Conservation (phyloP, 2,888 invertebrate genomes). For the Synanthedon andrenaeformis region DNA sequence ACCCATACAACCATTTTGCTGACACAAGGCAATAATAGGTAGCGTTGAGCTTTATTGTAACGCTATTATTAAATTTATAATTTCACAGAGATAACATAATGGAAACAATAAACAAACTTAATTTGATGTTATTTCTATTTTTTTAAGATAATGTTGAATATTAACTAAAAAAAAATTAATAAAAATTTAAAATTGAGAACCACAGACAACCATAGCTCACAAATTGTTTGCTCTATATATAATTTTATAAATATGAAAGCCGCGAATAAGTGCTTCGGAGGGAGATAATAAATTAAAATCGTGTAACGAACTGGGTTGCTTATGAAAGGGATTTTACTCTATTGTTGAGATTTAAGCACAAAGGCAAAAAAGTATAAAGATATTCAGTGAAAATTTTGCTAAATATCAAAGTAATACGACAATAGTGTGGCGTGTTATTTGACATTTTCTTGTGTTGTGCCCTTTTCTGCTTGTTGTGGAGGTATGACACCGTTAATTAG, state of each 20-base stretch:
- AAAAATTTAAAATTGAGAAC: conserved; percentile 21
- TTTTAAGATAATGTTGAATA: too few relatives aligned
- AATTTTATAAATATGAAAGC: conserved; percentile 50
- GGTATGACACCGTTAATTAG: conserved; percentile 52
- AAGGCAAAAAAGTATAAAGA: too few relatives aligned
- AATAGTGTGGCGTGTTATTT: conserved; percentile 1
- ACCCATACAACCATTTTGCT: too few relatives aligned
- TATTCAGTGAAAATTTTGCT: not conserved
- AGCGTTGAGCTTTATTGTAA: too few relatives aligned
- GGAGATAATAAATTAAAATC: conserved; percentile 30
- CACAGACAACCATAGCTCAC: conserved; percentile 16
- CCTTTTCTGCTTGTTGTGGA: conserved; percentile 3
- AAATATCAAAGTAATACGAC: not conserved
- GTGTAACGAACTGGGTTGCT: conserved; percentile 23
- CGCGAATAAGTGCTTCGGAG: conserved; percentile 5
- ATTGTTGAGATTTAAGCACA: not conserved
- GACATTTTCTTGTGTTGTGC: not conserved
- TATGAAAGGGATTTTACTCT: conserved; percentile 17
- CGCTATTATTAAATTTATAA: too few relatives aligned
- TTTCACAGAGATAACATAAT: too few relatives aligned
- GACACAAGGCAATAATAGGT: too few relatives aligned
- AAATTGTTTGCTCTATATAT: conserved; percentile 42
- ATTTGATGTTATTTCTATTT: too few relatives aligned
- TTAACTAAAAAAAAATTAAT: too few relatives aligned
- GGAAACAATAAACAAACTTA: too few relatives aligned